phyloP scores from a whole-genome alignment of 1,140 invertebrate species.

The Choristoneura fumiferana region DNA sequence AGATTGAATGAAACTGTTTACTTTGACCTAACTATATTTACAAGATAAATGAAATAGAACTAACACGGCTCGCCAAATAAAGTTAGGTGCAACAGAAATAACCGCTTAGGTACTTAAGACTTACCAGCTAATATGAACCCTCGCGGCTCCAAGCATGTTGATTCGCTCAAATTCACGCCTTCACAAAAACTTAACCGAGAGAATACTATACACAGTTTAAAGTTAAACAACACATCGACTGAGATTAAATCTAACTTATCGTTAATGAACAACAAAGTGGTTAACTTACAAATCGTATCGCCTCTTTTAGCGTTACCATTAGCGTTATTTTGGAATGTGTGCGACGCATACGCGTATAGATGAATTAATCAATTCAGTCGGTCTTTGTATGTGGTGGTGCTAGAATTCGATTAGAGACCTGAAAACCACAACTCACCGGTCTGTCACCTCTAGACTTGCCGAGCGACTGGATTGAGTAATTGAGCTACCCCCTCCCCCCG shows the following conservation, averaged over 20 bases:
- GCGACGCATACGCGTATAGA: slow-evolving; percentile 49
- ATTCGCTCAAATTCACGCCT: slow-evolving; percentile 72
- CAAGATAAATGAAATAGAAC: slow-evolving; percentile 64
- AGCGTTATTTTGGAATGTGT: slow-evolving; percentile 74
- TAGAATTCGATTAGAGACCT: too few species aligned
- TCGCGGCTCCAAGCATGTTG: slow-evolving; percentile 56
- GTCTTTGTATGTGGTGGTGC: not conserved
- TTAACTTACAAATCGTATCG: slow-evolving; percentile 72
- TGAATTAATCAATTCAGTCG: slow-evolving; percentile 30
- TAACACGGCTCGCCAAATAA: slow-evolving; percentile 69
- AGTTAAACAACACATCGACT: slow-evolving; percentile 70
- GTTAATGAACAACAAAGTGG: slow-evolving; percentile 78
- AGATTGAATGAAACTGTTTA: slow-evolving; percentile 60
- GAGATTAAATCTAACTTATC: slow-evolving; percentile 75
- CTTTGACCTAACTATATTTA: slow-evolving; percentile 73
- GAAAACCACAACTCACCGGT: too few species aligned
- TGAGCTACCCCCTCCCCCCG: not conserved
- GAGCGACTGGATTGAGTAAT: not conserved
- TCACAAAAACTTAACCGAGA: slow-evolving; percentile 70
- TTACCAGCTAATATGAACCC: slow-evolving; percentile 66
- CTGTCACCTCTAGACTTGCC: too few species aligned
- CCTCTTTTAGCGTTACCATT: slow-evolving; percentile 57
- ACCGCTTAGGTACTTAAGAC: slow-evolving; percentile 69
- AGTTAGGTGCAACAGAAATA: slow-evolving; percentile 71
- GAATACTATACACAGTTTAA: slow-evolving; percentile 76